Percentiles rank a stretch among this genome's conserved stretches.
Evolutionary conservation across 2,888 invertebrate species (phyloP).

Genomic region (Eristalis tenax): DNA sequence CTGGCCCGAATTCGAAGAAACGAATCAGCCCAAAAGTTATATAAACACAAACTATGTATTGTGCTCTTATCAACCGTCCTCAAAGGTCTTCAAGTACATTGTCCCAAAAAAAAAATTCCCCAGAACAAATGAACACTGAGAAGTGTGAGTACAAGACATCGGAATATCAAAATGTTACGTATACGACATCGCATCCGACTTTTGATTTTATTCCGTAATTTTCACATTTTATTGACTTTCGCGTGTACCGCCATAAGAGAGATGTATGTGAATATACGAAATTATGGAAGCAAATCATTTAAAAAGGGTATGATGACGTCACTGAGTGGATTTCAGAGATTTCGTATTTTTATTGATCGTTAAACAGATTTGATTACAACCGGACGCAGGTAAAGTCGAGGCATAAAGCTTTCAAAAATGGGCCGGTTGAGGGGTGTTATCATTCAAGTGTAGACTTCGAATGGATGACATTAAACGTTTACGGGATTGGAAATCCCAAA

Average conservation of each 20-base stretch:
- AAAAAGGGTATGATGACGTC: not conserved
- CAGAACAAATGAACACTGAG: not conserved
- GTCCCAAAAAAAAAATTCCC: not conserved
- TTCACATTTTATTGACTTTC: not conserved
- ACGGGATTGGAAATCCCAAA: not conserved
- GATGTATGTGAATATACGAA: not conserved
- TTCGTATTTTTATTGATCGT: not conserved
- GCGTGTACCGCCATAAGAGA: not conserved
- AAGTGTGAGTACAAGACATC: not conserved
- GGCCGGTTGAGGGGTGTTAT: not conserved
- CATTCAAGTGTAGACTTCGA: not conserved
- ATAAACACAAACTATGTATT: too few species aligned
- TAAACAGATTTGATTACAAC: not conserved
- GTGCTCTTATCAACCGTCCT: too few species aligned
- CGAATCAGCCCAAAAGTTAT: too few species aligned
- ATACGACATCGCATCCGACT: not conserved
- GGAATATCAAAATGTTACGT: not conserved
- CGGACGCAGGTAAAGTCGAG: not conserved
- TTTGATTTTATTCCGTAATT: not conserved
- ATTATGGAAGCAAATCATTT: not conserved
- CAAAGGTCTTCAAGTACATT: not conserved
- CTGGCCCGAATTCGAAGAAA: too few species aligned
- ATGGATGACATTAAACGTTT: not conserved
- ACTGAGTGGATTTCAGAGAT: not conserved
- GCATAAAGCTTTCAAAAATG: not conserved